Evolutionary conservation across 2,113 vertebrate genomes (phyloP), one percentile per base, ranked within the genome.

Genomic region (Odontophorus gujanensis): DNA sequence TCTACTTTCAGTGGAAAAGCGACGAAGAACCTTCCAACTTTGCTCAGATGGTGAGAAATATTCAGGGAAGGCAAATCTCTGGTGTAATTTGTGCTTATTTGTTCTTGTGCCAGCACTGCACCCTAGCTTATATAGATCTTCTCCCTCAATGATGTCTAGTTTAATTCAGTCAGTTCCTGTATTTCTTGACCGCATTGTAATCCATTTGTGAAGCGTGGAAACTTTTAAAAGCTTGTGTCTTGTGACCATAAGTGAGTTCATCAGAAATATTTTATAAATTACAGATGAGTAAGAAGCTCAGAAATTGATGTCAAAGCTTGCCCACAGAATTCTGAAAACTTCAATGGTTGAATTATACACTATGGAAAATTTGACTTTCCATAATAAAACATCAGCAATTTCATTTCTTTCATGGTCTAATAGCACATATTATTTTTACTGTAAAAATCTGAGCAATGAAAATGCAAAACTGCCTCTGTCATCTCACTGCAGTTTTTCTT

Each of bases 121-220:
- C 21, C 11, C n/a, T 63, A 22, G 26, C 13, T 89, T 61, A 14
- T 9, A 15, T 38, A 79, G 40, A 36, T 62, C 11, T 50, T 89
- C 26, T 87, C 34, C 38, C 34, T 53, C 25, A 43, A 1, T 59
- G n/a, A 62, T 32, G 15, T 76, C 87, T 61, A 77, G 65, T 90
- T 90, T 34, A 28, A 30, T 93, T 85, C 66, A 67, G 21, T 74
- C 61, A 81, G 48, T 81, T 94, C 81, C 69, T 85, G 32, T 93
- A 38, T 92, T 87, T 96, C 59, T 75, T 92, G 73, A 77, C 34
- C 87, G 17, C 74, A 4, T 48, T 38, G 15, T 74, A 82, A 85
- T 72, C 83, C 43, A 55, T 67, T 92, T 89, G 36, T 93, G 51
- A 69, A 86, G 61, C 43, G 32, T 24, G 32, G 68, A 81, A 67